Base-by-base conservation (phyloP, 2,888 invertebrate genomes). In the Drosophila parthenogenetica region DNA sequence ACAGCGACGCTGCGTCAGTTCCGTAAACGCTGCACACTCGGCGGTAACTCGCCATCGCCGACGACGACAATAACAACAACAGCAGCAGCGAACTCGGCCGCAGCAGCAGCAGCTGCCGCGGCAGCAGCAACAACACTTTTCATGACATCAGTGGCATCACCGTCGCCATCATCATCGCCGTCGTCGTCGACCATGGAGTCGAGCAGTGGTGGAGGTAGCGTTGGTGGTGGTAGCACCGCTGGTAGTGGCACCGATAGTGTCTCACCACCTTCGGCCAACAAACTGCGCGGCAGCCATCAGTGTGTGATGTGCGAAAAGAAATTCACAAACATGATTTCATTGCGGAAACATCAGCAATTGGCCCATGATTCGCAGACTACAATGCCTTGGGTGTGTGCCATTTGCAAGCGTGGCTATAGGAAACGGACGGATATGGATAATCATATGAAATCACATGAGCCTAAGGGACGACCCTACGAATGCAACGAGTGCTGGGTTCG, bases 381-480 rank as follows among this genome's bases (percentile, higher is more conserved):
- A 4, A 85, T 89, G 87, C 83, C 90, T 5, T 89, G 89, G 72
- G 84, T 90, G n/a, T 90, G 90, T 45, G 54, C 80, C 7, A 89
- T 90, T 11, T 90, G 91, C 37, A 90, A 90, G 65, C 87, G 91
- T 0, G 88, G 87, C 25, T 90, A 89, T 63, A 84, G 90, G 45
- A 89, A 90, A 73, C 90, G 91, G 45, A 90, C 79, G 46, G 91
- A 90, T 1, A 73, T 90, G 66, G 90, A 91, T 40, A 87, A 91
- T 1, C 90, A 90, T 62, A 91, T 91, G 91, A 91, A 90, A 53
- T 88, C 91, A 11, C 90, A 90, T 49, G 87, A 91, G 64, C 85
- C 83, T 42, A 90, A 89, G 65, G 91, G 91, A 1, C 75, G 90
- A 7, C 90, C 90, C 22, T 91, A 89, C 14, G 91, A 91, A 66